phyloP scores from a whole-genome alignment of 2,888 invertebrate genomes.

The Chironomus tentans region DNA sequence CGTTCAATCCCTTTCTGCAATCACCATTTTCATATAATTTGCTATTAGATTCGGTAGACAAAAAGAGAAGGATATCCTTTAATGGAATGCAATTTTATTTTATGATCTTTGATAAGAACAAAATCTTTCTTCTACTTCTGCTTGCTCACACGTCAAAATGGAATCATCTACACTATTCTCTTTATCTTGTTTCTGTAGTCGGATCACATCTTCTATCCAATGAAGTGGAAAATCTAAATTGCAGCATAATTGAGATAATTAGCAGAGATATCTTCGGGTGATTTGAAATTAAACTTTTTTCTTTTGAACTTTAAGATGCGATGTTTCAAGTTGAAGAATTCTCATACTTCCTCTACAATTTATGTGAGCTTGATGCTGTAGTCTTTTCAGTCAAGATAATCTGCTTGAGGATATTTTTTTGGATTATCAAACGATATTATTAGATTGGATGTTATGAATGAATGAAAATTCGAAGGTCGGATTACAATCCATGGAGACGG shows the following conservation, averaged over 20 bases:
- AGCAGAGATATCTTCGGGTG: background rate
- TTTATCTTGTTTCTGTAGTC: too few relatives aligned
- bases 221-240: background rate
- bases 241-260: background rate
- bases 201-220: background rate
- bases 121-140: background rate
- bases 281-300: background rate
- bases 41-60: background rate
- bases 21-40: slow-evolving; percentile 10
- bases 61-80: background rate
- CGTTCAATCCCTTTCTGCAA: background rate
- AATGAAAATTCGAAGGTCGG: too few relatives aligned
- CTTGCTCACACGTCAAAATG: background rate
- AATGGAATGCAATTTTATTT: background rate
- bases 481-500: too few relatives aligned
- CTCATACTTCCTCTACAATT: background rate
- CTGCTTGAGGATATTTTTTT: too few relatives aligned
- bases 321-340: too few relatives aligned
- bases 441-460: too few relatives aligned
- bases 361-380: background rate
- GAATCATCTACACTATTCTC: too few relatives aligned
- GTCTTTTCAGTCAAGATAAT: too few relatives aligned
- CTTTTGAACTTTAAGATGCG: too few relatives aligned
- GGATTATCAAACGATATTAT: too few relatives aligned
- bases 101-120: background rate